Base-by-base conservation (phyloP, 2,113 vertebrate genomes). In the Petrocephalus microphthalmus region DNA sequence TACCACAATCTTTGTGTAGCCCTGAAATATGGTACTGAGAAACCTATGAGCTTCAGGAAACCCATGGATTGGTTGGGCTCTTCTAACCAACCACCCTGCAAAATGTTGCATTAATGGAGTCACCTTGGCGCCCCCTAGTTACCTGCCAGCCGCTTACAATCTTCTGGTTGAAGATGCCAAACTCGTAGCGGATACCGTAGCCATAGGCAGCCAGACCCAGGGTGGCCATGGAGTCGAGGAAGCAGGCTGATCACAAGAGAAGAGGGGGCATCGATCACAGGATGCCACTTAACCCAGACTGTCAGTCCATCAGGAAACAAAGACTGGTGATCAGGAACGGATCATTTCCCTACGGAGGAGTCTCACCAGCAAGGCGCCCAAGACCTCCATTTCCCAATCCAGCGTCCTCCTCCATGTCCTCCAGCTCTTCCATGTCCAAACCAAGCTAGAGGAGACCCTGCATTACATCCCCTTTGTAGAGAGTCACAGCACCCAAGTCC, bases 151-250 rank as follows among this genome's bases (percentile, higher is more conserved):
- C 97, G 17, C 94, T 95, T 15, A 89, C 82, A 49, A 98, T 97
- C 93, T 96, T 97, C 94, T 98, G 97, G 91, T 97, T 98, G 94
- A 98, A 98, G 94, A 98, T 98, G 13, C 97, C 97, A 49, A 97
- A 98, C 91, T 98, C 97, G 47, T 98, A 98, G 84, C 97, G 97
- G 90, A 98, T 98, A 19, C 97, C 97, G 0, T 98, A 98, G 89
- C 97, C 97, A 1, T 98, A 98, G 67, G 95, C 96, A 81, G 97
- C 97, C 89, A 98, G 93, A 25, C 97, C 97, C 91, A 98, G 93
- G 0, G 97, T 96, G 0, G 97, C 97, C 97, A 98, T 98, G 56
- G 97, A 98, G 93, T 98, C 97, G 91, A 98, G 93, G 92, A 97
- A 98, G 90, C 97, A 98, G 57, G 97, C 97, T 97, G 86, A 87